These are phyloP conservation scores for Rotaria macrura DNA, from an alignment of 2,888 invertebrate genomes.

Conservation along the genomic window DNA sequence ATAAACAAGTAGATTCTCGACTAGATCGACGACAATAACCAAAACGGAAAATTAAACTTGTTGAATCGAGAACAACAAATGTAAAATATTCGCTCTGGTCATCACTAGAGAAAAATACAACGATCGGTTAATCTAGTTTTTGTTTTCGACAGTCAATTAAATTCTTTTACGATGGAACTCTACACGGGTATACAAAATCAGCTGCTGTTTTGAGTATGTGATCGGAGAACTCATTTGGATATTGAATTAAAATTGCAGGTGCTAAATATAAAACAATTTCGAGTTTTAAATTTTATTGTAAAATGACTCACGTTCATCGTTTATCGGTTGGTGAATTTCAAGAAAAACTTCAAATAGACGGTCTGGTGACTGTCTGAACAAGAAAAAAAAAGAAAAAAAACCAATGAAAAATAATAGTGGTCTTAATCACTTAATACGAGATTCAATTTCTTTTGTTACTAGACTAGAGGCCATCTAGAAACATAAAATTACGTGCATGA, in stretches of 20 bases:
- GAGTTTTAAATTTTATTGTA: too few species aligned
- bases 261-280: not conserved
- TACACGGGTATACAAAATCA: slow-evolving; percentile 7
- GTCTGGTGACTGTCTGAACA: not conserved
- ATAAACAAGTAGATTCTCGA: not conserved
- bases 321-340: not conserved
- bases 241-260: not conserved
- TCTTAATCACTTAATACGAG: not conserved
- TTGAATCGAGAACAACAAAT: slow-evolving; percentile 8
- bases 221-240: not conserved
- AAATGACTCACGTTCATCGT: not conserved
- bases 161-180: not conserved
- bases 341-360: not conserved
- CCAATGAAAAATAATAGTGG: not conserved
- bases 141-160: not conserved
- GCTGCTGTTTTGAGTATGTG: not conserved
- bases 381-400: not conserved
- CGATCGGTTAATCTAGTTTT: too few species aligned
- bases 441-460: not conserved
- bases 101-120: not conserved
- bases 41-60: not conserved
- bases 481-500: not conserved
- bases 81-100: slow-evolving; percentile 5
- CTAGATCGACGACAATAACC: slow-evolving; percentile 13
- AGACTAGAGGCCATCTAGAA: not conserved